Evolutionary conservation across 2,888 invertebrate genomes (phyloP), one percentile per base, ranked within the genome.

Genomic region (Sminthurinus aureus): DNA sequence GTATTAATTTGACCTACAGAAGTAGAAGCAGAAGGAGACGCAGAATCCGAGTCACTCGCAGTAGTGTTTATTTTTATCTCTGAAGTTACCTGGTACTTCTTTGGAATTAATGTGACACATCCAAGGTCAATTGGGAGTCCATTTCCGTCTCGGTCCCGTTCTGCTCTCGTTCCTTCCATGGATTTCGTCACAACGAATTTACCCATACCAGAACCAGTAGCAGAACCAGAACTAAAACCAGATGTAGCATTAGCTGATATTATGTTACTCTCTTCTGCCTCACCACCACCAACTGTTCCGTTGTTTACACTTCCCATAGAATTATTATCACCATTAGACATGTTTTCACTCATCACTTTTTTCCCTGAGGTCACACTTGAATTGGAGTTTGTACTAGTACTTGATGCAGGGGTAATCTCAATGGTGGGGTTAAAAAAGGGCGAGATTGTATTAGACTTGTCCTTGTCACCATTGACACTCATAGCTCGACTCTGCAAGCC

Each of bases 341-440:
- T 38, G 38, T 38, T 38, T 38, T 38, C 38, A 58, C 58, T 58
- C 18, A 15, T 18, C 13, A 13, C 18, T 13, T 13, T 15, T 18
- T 58, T 58, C 58, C 58, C 58, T 0, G 66, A 20, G 20, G 50
- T 76, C 13, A 75, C 22, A 18, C 76, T 66, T 38, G 82, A 38
- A 38, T 38, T 38, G 38, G 38, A 38, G 38, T 38, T 38, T 1
- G 38, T 38, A 38, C 38, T 38, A 0, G 58, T 77, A 75, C 81
- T 81, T 1, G 75, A 75, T n/a, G 87, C 88, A 12, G 88, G 88
- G 24, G 88, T 88, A 64, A 88, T 88, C 74, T 88, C 86, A 84
- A 88, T 88, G 74, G 83, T 76, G 0, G 87, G 87, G 79, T 85
- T 67, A 80, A 13, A 66, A 26, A 71, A 71, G 24, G 22, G 24